phyloP scores from a whole-genome alignment of 2,113 vertebrate species.

The Mesocricetus auratus region DNA sequence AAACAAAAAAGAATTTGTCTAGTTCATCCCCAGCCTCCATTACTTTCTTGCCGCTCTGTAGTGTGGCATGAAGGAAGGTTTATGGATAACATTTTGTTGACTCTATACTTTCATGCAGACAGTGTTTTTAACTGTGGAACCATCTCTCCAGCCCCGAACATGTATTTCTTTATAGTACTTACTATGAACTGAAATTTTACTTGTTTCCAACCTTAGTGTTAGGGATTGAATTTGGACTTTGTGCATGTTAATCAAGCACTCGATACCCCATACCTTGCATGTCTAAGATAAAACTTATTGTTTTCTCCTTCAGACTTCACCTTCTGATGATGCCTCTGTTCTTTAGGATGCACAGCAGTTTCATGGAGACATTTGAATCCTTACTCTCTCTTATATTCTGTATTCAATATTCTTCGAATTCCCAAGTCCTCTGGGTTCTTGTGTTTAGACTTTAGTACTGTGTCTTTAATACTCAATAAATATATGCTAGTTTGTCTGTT shows the following conservation, averaged over 20 bases:
- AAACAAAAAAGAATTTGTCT: background rate
- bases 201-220: conserved; percentile 14
- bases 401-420: conserved; percentile 10
- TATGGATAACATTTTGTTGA: background rate
- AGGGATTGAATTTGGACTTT: background rate
- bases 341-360: background rate
- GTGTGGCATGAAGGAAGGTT: background rate
- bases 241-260: background rate
- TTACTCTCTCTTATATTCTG: background rate
- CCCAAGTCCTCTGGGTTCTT: background rate
- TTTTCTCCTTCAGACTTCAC: conserved; percentile 25
- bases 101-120: background rate
- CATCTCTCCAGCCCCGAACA: background rate
- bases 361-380: background rate
- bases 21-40: background rate
- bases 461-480: background rate
- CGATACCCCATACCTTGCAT: background rate
- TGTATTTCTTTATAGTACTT: conserved; percentile 1
- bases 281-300: background rate
- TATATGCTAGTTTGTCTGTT: background rate
- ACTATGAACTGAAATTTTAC: conserved; percentile 35
- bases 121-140: background rate
- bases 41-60: background rate
- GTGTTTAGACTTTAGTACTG: background rate
- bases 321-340: background rate